Base-by-base conservation (phyloP, 2,113 vertebrate genomes). In the Petaurus breviceps region DNA sequence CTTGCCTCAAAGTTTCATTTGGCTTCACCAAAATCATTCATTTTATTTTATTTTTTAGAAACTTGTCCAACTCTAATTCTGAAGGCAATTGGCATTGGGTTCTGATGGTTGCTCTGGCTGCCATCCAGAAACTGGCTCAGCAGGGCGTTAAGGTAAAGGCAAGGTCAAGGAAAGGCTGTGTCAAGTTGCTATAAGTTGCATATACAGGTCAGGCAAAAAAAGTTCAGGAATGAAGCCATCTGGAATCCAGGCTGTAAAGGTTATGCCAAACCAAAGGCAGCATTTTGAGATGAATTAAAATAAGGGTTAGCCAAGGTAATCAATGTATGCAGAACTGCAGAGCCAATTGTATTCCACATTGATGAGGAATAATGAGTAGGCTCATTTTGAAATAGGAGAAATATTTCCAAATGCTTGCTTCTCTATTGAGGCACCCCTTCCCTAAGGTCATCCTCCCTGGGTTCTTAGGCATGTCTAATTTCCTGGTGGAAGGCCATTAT, bases 1-100 rank as follows among this genome's bases (percentile, higher is more conserved):
- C 84, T 95, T 51, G 0, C 31, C 89, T n/a, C 31, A 93, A 95
- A 92, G 51, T 90, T 95, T 68, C 6, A 11, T 46, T 89, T 93
- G 77, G 22, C 43, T n/a, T 90, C 37, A 93, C 12, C 68, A 68
- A 92, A 92, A 92, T 91, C 46, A 43, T 0, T 93, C 84, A 49
- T 25, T n/a, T 12, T 0, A 23, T 52, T 52, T 47, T 91, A 37
- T 89, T 51, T 31, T 94, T 92, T 53, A 94, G 49, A 89, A 43
- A 51, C 49, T 51, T 84, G 22, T 92, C 43, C 49, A 89, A 19
- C 1, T 22, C 7, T 54, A 90, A 37, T 51, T 43, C 43, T 51
- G 92, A 92, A 97, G 51, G 6, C 11, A 8, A 24, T 24, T 51
- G 2, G 22, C 2, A 57, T 8, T 47, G 89, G 57, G 31, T 5